Evolutionary conservation across 2,113 vertebrate genomes (phyloP).

Genomic region (Genyomyrus donnyi): DNA sequence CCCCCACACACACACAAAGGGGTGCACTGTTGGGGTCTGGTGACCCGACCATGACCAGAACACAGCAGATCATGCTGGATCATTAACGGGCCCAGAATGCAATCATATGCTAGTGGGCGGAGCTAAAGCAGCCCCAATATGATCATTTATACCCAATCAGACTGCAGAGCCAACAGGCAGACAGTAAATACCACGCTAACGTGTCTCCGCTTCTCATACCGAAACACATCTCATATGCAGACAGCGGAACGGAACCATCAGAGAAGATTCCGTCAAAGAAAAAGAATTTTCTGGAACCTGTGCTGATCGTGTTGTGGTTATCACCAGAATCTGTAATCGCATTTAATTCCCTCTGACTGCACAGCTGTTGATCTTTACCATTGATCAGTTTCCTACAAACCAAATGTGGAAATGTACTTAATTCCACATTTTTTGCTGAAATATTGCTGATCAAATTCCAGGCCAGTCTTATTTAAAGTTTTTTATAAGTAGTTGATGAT

Average conservation of each 20-base stretch:
- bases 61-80: not conserved
- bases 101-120: not conserved
- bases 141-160: not conserved
- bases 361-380: not conserved
- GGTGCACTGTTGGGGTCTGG: not conserved
- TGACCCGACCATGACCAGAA: not conserved
- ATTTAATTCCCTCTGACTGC: constrained; percentile 20
- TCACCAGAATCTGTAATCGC: not conserved
- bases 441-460: constrained; percentile 1
- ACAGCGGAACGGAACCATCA: not conserved
- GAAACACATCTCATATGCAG: not conserved
- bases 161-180: not conserved
- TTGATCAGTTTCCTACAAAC: not conserved
- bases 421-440: not conserved
- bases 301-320: not conserved
- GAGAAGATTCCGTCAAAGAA: not conserved
- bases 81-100: not conserved
- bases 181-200: not conserved
- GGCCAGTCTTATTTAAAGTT: not conserved
- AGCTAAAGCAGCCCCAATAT: not conserved
- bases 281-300: not conserved
- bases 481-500: not conserved
- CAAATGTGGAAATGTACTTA: not conserved
- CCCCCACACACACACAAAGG: not conserved
- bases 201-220: not conserved